Evolutionary conservation across 2,888 invertebrate genomes (phyloP).

Genomic region (Drosophila infuscata): DNA sequence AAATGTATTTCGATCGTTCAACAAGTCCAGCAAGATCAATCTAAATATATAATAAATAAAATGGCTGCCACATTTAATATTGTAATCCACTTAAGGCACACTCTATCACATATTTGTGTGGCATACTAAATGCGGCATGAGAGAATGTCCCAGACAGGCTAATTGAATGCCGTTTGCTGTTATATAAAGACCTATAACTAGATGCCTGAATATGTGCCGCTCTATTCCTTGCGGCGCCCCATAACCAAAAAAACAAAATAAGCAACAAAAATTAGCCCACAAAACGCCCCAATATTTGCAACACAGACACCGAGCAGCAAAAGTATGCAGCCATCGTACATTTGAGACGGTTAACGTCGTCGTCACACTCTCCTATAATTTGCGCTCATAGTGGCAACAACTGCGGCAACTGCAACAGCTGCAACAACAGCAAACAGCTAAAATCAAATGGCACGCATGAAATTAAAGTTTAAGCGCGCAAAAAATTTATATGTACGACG

Average conservation of each 20-base stretch:
- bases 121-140: conserved; percentile 18
- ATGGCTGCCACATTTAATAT: background rate
- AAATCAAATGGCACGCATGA: conserved; percentile 81
- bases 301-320: conserved; percentile 25
- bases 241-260: conserved; percentile 1
- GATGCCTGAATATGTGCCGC: conserved; percentile 62
- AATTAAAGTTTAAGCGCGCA: conserved; percentile 77
- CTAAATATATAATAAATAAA: background rate
- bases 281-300: conserved; percentile 53
- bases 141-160: conserved; percentile 58
- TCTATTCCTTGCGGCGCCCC: conserved; percentile 47
- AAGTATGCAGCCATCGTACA: conserved; percentile 39
- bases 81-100: conserved; percentile 7
- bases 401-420: conserved; percentile 7
- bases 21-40: background rate
- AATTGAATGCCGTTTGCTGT: conserved; percentile 58
- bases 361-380: conserved; percentile 62
- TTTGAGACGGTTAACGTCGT: conserved; percentile 10
- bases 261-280: conserved; percentile 37
- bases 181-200: conserved; percentile 64
- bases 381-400: conserved; percentile 53
- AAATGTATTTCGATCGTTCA: background rate
- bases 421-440: conserved; percentile 32
- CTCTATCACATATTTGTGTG: conserved; percentile 5
- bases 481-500: conserved; percentile 78